Base-by-base conservation (phyloP, 2,888 invertebrate genomes). In the Cacoxenus indagator region DNA sequence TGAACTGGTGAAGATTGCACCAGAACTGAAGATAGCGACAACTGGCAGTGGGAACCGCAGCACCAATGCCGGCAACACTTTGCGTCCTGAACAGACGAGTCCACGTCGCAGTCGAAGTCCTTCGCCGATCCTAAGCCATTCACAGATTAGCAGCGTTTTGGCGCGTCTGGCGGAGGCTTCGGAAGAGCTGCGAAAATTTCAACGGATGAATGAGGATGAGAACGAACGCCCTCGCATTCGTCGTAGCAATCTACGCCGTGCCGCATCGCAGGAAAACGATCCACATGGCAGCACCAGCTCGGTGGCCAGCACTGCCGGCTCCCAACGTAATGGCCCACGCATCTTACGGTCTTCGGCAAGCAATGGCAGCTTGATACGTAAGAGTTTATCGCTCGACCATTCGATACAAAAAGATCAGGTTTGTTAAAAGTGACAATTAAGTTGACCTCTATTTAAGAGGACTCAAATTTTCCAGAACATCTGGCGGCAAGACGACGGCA, bases 401-500 rank as follows among this genome's bases (percentile, higher is more conserved):
- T 86, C 88, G 51, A 89, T 89, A 73, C 89, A 90, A 72, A 81
- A 87, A 61, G 90, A 90, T 74, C 88, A 89, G 78, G 87, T 86
- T 70, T 59, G 70, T n/a, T 19, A 14, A 17, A 17, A 26, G 19
- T 51, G 4, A 5, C 9, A 5, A 43, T 19, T 51, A 9, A 4
- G 9, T 31, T 31, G 29, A 9, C 11, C 1, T 19, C 11, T 8
- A 24, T 11, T 51, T 57, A 14, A 24, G 8, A 31, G 11, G n/a
- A 4, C 14, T 17, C 48, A 26, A 22, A 24, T 37, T 61, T 17
- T 48, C 62, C 69, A 93, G 89, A 90, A 90, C 69, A 95, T 96
- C 80, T 96, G 96, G 96, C 93, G 93, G 76, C 92, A 93, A 29
- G 93, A 93, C 65, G 95, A 95, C 74, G 95, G 95, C 70, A 96